Percentiles rank a stretch among this genome's conserved stretches.
These are phyloP conservation scores for Synaphobranchus kaupii DNA, from an alignment of 2,797 vertebrate genomes.

Conservation along the genomic window DNA sequence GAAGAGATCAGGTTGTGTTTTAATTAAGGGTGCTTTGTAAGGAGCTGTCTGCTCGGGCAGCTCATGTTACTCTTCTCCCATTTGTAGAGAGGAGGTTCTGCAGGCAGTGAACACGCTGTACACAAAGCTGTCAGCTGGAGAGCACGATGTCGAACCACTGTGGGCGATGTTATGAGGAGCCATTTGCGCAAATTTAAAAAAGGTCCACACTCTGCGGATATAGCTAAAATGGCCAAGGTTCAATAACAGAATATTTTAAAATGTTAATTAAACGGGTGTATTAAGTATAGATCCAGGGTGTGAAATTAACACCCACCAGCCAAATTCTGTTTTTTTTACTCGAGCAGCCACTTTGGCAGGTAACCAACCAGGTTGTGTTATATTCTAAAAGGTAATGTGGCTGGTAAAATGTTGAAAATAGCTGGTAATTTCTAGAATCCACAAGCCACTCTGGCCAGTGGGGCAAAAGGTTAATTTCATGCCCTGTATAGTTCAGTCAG, in stretches of 20 bases:
- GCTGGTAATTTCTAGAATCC: too few relatives aligned
- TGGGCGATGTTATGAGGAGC: background rate
- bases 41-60: background rate
- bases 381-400: too few relatives aligned
- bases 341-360: too few relatives aligned
- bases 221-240: background rate
- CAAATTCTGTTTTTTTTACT: too few relatives aligned
- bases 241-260: background rate
- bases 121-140: background rate
- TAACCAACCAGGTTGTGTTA: too few relatives aligned
- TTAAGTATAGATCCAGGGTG: background rate
- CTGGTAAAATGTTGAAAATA: too few relatives aligned
- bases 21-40: slow-evolving; percentile 14
- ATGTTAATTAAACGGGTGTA: background rate
- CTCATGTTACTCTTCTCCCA: background rate
- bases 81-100: background rate
- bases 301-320: too few relatives aligned
- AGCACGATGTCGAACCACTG: background rate
- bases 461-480: background rate
- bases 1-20: slow-evolving; percentile 23
- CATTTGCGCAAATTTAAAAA: background rate
- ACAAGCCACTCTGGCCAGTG: too few relatives aligned
- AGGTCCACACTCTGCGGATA: background rate
- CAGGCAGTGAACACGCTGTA: background rate
- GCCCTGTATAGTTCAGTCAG: background rate